Percentiles rank a stretch among this genome's conserved stretches.
phyloP scores from a whole-genome alignment of 2,797 vertebrate genomes.

The Cossypha niveicapilla region DNA sequence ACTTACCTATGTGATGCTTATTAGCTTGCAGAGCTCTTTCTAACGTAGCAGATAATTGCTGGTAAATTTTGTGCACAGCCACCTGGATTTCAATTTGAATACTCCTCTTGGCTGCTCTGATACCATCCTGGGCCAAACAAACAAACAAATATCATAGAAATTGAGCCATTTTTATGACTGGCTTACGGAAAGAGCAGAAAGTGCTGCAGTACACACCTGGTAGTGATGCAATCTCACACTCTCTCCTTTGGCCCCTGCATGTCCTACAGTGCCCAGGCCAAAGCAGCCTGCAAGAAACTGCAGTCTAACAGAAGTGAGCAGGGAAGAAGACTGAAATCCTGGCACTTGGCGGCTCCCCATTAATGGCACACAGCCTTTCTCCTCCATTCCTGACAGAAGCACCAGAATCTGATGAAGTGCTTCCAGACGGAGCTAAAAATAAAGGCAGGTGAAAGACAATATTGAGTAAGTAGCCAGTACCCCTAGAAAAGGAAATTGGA shows the following conservation, averaged over 20 bases:
- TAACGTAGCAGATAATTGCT: conserved; percentile 92
- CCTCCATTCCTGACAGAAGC: conserved; percentile 95
- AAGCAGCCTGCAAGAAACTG: conserved; percentile 98
- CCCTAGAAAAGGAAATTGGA: not conserved
- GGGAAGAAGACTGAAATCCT: conserved; percentile 87
- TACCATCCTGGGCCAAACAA: conserved; percentile 84
- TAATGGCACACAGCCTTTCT: conserved; percentile 84
- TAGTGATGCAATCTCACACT: conserved; percentile 96
- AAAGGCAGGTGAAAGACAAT: not conserved
- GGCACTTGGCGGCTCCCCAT: conserved; percentile 71
- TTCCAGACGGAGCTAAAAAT: conserved; percentile 88
- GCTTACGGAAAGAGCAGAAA: not conserved
- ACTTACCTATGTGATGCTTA: conserved; percentile 94
- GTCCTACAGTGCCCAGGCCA: conserved; percentile 88
- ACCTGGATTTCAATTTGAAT: conserved; percentile 95
- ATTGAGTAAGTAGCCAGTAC: not conserved
- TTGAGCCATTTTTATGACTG: not conserved
- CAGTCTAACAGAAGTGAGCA: conserved; percentile 93
- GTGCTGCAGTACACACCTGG: conserved; percentile 77
- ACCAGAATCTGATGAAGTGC: conserved; percentile 97
- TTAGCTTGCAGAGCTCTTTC: conserved; percentile 95
- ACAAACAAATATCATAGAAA: not conserved
- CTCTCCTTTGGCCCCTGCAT: conserved; percentile 85
- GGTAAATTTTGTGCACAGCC: conserved; percentile 97
- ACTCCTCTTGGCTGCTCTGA: conserved; percentile 90